Base-by-base conservation (phyloP, 2,113 vertebrate genomes). In the Corvus moneduloides region DNA sequence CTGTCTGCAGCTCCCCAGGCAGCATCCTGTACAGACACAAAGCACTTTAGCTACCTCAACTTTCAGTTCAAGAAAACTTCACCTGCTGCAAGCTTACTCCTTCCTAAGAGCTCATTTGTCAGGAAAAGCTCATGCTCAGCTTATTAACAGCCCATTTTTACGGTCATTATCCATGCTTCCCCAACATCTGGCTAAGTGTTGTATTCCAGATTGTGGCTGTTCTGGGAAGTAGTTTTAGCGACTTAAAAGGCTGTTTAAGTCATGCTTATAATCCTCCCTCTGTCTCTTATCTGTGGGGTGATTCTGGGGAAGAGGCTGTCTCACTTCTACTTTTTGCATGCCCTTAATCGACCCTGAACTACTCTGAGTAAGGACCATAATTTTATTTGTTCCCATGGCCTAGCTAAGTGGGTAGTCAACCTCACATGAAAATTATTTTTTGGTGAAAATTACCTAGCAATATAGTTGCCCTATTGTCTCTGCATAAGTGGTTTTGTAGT, bases 161-260 rank as follows among this genome's bases (percentile, higher is more conserved):
- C 48, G 6, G 79, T 94, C 84, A 90, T 97, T 96, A 96, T 95
- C 91, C 91, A 63, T 91, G 84, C 90, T 97, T 96, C 84, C 85
- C 90, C 85, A 96, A 94, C 93, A 97, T 96, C 94, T 96, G 95
- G 93, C 93, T 96, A 95, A 96, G 78, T 94, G 90, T 86, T 95
- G 69, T 95, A 59, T 75, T 91, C 93, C 94, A 96, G 92, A 96
- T 96, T 96, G 91, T 87, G 87, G 55, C 84, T 93, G 93, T 90
- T 96, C 90, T 96, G 85, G 84, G 87, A 95, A 90, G 91, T 32
- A 87, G 93, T 90, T 96, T 89, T 74, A 87, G 81, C 4, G 3
- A 84, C 84, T 95, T 94, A 93, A 94, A 94, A 87, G 84, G 77
- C 35, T 94, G 80, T 88, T 90, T 89, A 93, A 93, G 89, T 82